Evolutionary conservation across 1,140 invertebrate genomes (phyloP), one percentile per base, ranked within the genome.

Genomic region (Caenorhabditis briggsae): DNA sequence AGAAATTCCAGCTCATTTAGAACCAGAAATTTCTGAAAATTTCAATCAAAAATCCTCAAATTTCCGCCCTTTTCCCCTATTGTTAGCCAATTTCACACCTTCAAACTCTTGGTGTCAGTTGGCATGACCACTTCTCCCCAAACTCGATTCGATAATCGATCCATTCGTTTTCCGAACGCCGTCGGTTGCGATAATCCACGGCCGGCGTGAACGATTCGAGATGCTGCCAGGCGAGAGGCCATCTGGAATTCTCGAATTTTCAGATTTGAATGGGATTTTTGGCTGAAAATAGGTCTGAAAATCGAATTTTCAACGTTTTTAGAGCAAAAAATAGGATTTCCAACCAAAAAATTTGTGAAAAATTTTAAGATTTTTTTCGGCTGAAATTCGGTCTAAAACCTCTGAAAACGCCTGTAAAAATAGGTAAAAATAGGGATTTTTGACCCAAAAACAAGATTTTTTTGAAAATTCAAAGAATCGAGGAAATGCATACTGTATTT

Each of bases 131-230:
- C 92, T 84, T 92, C 91, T 25, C 88, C 89, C 70, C 92, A 92
- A 46, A 92, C 92, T 70, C 90, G 64, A 56, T 91, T 90, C 33
- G 89, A 90, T 48, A 92, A 82, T 78, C 89, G 84, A 59, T 88
- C 89, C 89, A 92, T 92, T 74, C 91, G 85, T 84, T 92, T 92
- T 82, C 91, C 91, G 83, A 92, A 92, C 18, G 87, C 82, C 11
- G 91, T 90, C n/a, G 82, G 65, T 41, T 85, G 53, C 23, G 61
- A 70, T 56, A 92, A 82, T 64, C 89, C 89, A 25, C 90, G 56
- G 14, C 86, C 82, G 25, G 86, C 84, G 23, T 91, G 88, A 0
- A 83, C 61, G 14, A 90, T 90, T 55, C 88, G 87, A 14, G 85
- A 89, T 9, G 88, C 88, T 43, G 87, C 89, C 25, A 88, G 33